These are phyloP conservation scores for Cyprinodon brontotheroides DNA, from an alignment of 2,113 vertebrate species.

Conservation along the genomic window DNA sequence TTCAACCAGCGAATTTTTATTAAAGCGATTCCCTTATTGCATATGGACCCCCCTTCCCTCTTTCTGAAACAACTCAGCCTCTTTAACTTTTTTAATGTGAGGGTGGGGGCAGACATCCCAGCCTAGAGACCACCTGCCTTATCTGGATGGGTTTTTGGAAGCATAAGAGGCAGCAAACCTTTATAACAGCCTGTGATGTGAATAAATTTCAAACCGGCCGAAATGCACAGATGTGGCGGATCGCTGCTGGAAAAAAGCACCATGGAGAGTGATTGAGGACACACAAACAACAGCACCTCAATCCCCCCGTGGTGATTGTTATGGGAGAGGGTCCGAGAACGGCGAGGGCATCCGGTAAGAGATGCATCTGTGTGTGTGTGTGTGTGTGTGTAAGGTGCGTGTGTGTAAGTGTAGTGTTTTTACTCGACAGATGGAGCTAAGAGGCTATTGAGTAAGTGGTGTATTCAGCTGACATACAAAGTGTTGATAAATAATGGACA, in stretches of 20 bases:
- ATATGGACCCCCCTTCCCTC: not conserved
- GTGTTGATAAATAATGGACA: conserved; percentile 72
- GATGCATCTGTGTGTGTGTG: too few relatives aligned
- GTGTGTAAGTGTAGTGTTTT: not conserved
- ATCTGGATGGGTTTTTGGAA: conserved; percentile 55
- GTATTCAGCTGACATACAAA: conserved; percentile 45
- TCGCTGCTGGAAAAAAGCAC: conserved; percentile 41
- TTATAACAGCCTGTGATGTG: conserved; percentile 62
- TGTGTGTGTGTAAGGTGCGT: too few relatives aligned
- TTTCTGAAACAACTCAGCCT: conserved; percentile 25
- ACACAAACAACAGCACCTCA: conserved; percentile 19
- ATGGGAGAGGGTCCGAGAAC: conserved; percentile 5
- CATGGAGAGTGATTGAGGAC: conserved; percentile 56
- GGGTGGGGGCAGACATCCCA: conserved; percentile 19
- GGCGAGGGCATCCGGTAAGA: conserved; percentile 8
- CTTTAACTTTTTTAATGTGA: conserved; percentile 20
- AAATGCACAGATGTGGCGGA: conserved; percentile 53
- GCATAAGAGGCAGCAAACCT: conserved; percentile 27
- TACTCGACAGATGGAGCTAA: conserved; percentile 11
- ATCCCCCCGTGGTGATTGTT: conserved; percentile 19
- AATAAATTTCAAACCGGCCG: conserved; percentile 76
- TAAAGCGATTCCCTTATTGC: conserved; percentile 45
- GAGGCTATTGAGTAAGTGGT: conserved; percentile 33
- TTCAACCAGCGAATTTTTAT: conserved; percentile 53
- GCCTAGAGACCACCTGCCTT: conserved; percentile 45